These are phyloP conservation scores for Chrysaora quinquecirrha DNA, from an alignment of 30 jellyfish, hydroid and myxozoan genomes.

Conservation along the genomic window DNA sequence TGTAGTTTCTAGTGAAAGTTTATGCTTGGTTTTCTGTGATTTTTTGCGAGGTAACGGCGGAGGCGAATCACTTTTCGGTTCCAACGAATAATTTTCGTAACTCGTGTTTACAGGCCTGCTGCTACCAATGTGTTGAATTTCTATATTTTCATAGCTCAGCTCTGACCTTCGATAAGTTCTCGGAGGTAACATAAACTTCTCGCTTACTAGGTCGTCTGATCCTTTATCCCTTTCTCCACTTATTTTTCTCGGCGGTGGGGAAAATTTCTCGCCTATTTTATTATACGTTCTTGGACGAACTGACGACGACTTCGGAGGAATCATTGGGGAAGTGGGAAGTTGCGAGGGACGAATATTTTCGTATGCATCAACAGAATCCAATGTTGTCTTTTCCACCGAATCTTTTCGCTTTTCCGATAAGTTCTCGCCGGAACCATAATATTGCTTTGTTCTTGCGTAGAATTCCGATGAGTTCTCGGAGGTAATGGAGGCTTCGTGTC, in stretches of 20 bases:
- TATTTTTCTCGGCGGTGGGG: too few relatives aligned
- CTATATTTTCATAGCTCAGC: constrained; percentile 32
- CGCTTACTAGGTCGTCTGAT: background rate
- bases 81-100: constrained; percentile 26
- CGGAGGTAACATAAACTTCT: background rate
- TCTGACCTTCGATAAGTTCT: constrained; percentile 12
- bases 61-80: constrained; percentile 25
- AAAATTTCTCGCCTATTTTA: background rate
- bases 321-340: background rate
- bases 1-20: background rate
- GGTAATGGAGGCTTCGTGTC: constrained; percentile 31
- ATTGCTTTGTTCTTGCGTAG: background rate
- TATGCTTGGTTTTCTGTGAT: background rate
- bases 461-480: constrained; percentile 8
- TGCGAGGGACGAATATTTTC: constrained; percentile 1
- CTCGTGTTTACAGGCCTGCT: background rate
- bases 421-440: constrained; percentile 22
- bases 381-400: background rate
- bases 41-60: constrained; percentile 68
- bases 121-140: background rate
- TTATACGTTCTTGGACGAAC: constrained; percentile 38
- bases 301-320: background rate
- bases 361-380: background rate
- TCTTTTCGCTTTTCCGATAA: constrained; percentile 18
- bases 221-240: too few relatives aligned